Base-by-base conservation (phyloP, 2,888 invertebrate species). In the Disparrhopalites patrizii region DNA sequence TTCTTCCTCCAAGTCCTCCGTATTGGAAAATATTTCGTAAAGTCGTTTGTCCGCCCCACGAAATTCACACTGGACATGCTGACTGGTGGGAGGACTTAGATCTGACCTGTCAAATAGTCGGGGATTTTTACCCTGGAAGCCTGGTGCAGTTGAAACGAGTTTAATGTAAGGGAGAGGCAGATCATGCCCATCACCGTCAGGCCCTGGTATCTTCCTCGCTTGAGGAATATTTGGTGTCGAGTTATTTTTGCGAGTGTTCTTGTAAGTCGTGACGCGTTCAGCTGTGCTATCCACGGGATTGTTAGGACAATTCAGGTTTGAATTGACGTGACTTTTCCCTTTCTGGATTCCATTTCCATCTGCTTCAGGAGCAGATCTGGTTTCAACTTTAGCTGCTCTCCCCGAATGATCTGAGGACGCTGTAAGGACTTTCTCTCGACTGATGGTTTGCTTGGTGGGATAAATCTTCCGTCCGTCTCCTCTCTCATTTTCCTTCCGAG, bases 221-320 rank as follows among this genome's bases (percentile, higher is more conserved):
- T 60, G 43, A 18, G 52, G 38, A 28, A 62, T 62, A 40, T 56
- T 50, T 18, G 57, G 47, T 30, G 64, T 56, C 13, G 64, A 64
- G 15, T 64, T 64, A 33, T 64, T 20, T 47, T 57, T 55, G 25
- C 54, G 20, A 27, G 64, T 56, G 10, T 31, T 30, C 33, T 64
- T 64, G 67, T 77, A 78, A 10, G 33, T 1, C n/a, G n/a, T n/a
- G 23, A n/a, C 20, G 31, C 7, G 23, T 1, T 31, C 25, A 28
- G 31, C 20, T 5, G 28, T 50, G n/a, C 27, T 18, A 27, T 43
- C 43, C 5, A 23, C 47, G 7, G 20, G 18, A 47, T 27, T 43
- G 28, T 10, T 36, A 3, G 25, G 25, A 52, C n/a, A 20, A 30
- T 31, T 56, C n/a, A 7, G n/a, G 25, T 31, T 56, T n/a, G 13